Conservation (phyloP, 1,140 invertebrate species). For the Limonius californicus region DNA sequence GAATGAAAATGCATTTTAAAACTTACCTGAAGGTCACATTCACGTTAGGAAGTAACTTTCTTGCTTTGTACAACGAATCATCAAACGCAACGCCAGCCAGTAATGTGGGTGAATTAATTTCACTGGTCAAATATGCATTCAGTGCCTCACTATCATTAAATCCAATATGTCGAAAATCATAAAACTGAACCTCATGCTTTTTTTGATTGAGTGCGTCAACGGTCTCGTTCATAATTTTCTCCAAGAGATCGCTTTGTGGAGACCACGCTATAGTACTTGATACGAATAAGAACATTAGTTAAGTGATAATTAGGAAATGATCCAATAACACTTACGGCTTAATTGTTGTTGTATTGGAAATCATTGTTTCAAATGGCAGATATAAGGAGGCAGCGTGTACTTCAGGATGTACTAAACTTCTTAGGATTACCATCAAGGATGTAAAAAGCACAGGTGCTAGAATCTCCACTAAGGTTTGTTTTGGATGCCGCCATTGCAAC, state of each 20-base stretch:
- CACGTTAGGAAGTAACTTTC: background rate
- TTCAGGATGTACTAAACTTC: slow-evolving; percentile 50
- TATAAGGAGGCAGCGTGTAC: background rate
- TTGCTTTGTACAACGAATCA: background rate
- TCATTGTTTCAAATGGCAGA: background rate
- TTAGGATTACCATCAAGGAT: slow-evolving; percentile 62
- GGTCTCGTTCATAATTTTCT: background rate
- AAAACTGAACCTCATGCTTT: background rate
- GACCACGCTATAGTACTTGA: background rate
- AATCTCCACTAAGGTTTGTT: slow-evolving; percentile 69
- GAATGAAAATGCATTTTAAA: no score
- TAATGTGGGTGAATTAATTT: background rate
- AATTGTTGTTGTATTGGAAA: background rate
- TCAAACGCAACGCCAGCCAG: background rate
- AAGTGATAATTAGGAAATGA: no score
- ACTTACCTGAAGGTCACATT: background rate
- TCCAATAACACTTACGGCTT: background rate
- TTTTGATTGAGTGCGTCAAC: background rate
- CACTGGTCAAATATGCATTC: background rate
- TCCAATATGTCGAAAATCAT: background rate
- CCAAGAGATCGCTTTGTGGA: background rate
- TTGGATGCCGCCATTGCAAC: slow-evolving; percentile 68
- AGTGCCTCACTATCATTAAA: background rate
- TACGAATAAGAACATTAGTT: no score
- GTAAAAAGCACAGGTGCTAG: slow-evolving; percentile 66